These are phyloP conservation scores for Panagrolaimus sp. DNA, from an alignment of 1,140 invertebrate genomes.

Conservation along the genomic window DNA sequence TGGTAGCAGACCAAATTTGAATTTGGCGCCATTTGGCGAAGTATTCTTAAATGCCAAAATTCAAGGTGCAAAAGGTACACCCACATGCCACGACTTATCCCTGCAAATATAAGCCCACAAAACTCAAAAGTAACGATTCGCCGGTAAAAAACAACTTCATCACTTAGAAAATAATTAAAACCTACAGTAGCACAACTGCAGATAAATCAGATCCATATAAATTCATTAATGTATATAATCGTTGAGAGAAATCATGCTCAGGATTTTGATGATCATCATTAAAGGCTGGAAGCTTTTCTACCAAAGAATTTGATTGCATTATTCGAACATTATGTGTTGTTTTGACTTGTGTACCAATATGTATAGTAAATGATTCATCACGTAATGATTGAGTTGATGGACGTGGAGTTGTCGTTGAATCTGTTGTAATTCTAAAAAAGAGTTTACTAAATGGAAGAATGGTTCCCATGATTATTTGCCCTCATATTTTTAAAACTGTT, in stretches of 20 bases:
- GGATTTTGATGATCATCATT: background rate
- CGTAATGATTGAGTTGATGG: background rate
- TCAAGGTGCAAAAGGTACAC: too few species aligned
- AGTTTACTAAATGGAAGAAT: too few species aligned
- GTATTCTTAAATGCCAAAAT: too few species aligned
- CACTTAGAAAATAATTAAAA: too few species aligned
- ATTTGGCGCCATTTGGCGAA: too few species aligned
- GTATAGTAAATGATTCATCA: constrained; percentile 87
- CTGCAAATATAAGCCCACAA: too few species aligned
- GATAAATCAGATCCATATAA: constrained; percentile 41
- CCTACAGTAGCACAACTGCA: constrained; percentile 68
- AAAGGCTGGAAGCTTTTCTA: background rate
- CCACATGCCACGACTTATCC: too few species aligned
- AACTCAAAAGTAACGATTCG: too few species aligned
- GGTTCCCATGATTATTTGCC: too few species aligned
- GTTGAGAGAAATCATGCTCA: constrained; percentile 27
- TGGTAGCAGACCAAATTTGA: too few species aligned
- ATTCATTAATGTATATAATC: constrained; percentile 38
- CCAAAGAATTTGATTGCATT: constrained; percentile 73
- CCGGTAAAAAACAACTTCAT: too few species aligned
- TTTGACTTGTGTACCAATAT: constrained; percentile 92
- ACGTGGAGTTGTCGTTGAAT: background rate
- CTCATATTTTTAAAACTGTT: too few species aligned
- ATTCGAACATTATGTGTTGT: constrained; percentile 94
- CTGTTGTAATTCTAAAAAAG: background rate